A percentile compares a stretch with the other conserved stretches of the same genome.
These are phyloP conservation scores for Asobara japonica DNA, from an alignment of 1,140 invertebrate species.

Conservation along the genomic window DNA sequence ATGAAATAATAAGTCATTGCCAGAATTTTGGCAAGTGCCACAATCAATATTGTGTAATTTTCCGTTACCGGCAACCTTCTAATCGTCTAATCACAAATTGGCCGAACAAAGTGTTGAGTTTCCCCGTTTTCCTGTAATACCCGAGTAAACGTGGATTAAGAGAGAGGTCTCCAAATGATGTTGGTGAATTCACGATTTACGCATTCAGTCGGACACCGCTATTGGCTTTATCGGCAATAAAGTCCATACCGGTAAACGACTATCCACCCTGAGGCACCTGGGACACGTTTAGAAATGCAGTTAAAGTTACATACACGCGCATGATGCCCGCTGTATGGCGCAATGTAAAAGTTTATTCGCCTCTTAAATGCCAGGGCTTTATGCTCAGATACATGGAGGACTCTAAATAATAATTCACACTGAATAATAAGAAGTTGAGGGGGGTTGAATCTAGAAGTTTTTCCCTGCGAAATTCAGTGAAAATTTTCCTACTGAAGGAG, in stretches of 20 bases:
- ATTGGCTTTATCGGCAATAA: conserved; percentile 56
- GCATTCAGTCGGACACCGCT: conserved; percentile 48
- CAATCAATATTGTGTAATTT: no score
- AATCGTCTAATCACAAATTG: no score
- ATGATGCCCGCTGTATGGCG: background rate
- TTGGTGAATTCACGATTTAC: conserved; percentile 44
- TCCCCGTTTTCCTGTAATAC: no score
- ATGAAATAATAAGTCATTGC: no score
- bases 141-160: conserved; percentile 17
- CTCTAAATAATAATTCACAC: background rate
- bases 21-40: no score
- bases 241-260: conserved; percentile 51
- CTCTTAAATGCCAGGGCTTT: background rate
- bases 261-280: conserved; percentile 46
- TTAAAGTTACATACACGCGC: conserved; percentile 41
- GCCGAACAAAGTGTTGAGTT: no score
- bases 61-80: no score
- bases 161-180: conserved; percentile 5
- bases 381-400: background rate
- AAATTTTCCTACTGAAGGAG: no score
- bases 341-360: background rate
- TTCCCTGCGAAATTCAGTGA: no score
- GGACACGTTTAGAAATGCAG: conserved; percentile 48
- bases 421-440: background rate
- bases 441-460: no score